These are phyloP conservation scores for Acanthornis magna DNA, from an alignment of 2,797 vertebrate species.

Conservation along the genomic window DNA sequence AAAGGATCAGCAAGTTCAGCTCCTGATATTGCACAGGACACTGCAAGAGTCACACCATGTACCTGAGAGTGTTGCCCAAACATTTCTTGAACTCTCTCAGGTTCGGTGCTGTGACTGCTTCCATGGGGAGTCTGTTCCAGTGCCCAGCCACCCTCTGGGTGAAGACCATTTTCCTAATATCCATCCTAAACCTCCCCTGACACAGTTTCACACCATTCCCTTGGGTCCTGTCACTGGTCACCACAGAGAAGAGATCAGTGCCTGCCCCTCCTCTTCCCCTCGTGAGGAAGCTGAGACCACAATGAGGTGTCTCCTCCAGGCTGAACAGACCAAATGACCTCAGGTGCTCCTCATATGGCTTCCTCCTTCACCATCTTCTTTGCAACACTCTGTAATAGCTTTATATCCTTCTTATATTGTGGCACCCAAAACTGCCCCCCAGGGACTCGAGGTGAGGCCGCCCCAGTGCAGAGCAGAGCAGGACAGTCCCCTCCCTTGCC, in stretches of 20 bases:
- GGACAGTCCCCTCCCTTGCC: not conserved
- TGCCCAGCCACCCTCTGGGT: not conserved
- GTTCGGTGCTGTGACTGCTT: not conserved
- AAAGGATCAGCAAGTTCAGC: not conserved
- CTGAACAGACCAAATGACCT: not conserved
- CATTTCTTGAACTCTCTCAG: not conserved
- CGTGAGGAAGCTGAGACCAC: not conserved
- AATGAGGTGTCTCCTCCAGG: not conserved
- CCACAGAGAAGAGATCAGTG: not conserved
- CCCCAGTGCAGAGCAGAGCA: fast-evolving
- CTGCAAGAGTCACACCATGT: not conserved
- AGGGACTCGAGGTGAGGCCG: fast-evolving
- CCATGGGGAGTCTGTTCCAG: not conserved
- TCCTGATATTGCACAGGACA: not conserved
- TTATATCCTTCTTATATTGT: not conserved
- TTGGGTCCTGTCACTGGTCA: not conserved
- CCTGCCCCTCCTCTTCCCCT: not conserved
- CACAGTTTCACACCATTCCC: not conserved
- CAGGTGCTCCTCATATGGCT: fast-evolving
- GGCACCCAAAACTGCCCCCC: not conserved
- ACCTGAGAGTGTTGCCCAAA: not conserved
- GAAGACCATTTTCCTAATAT: fast-evolving
- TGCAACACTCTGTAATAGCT: fast-evolving
- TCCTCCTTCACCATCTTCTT: not conserved
- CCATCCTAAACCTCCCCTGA: not conserved